Evolutionary conservation across 2,888 invertebrate species (phyloP).

Genomic region (Agriopis marginaria): DNA sequence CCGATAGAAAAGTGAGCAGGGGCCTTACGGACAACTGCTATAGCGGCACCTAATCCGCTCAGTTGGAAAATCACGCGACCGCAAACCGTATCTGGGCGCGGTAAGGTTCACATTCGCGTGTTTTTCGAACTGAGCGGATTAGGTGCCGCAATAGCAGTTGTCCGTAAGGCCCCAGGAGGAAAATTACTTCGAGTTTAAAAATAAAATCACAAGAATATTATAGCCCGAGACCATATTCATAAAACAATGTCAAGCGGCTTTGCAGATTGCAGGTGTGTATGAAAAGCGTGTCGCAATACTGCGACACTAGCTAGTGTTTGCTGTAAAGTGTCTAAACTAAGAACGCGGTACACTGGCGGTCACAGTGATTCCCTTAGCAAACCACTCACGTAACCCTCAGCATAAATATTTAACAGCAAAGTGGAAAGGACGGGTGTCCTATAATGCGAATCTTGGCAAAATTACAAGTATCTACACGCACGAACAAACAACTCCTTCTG

Average conservation of each 20-base stretch:
- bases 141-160: no score
- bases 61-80: no score
- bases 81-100: no score
- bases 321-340: slow-evolving; percentile 22
- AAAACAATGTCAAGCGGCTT: slow-evolving; percentile 30
- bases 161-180: no score
- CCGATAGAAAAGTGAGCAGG: no score
- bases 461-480: slow-evolving; percentile 20
- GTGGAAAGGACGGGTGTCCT: slow-evolving; percentile 21
- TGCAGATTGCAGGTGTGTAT: slow-evolving; percentile 48
- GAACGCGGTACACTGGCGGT: slow-evolving; percentile 5
- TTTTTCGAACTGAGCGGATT: no score
- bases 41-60: no score
- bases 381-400: slow-evolving; percentile 29
- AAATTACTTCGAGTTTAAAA: no score
- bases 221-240: background rate
- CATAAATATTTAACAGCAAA: slow-evolving; percentile 37
- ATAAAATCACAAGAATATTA: no score
- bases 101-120: no score
- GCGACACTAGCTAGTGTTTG: slow-evolving; percentile 18
- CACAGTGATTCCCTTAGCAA: slow-evolving; percentile 28
- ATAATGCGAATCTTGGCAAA: slow-evolving; percentile 20
- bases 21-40: no score
- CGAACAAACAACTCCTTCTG: slow-evolving; percentile 13
- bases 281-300: slow-evolving; percentile 40